Conservation (phyloP, 1,140 invertebrate species). For the Drosophila equinoxialis region DNA sequence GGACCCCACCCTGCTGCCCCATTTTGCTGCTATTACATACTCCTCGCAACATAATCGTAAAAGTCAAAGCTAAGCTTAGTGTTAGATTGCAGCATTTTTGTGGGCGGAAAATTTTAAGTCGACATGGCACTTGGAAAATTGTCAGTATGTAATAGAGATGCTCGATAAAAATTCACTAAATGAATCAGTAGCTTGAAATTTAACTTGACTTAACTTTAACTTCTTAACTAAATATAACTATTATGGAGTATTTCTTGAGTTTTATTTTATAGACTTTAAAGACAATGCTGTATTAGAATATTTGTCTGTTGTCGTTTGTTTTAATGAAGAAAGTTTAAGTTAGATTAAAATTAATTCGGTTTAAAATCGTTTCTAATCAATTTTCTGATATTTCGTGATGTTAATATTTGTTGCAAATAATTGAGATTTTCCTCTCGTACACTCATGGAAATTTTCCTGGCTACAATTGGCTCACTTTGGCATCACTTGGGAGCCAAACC, state of each 20-base stretch:
- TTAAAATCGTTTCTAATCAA: no score
- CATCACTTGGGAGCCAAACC: background rate
- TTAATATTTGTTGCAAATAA: no score
- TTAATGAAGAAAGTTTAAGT: no score
- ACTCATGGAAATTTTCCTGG: background rate
- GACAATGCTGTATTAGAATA: no score
- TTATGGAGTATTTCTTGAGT: no score
- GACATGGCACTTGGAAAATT: slow-evolving; percentile 28
- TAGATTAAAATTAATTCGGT: no score
- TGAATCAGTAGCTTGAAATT: background rate
- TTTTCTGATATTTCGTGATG: no score
- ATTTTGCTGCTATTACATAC: background rate
- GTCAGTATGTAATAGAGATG: background rate
- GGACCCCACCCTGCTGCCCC: background rate
- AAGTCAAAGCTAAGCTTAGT: slow-evolving; percentile 71
- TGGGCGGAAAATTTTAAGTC: slow-evolving; percentile 57
- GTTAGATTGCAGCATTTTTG: slow-evolving; percentile 61
- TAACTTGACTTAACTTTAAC: no score
- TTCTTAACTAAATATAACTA: no score
- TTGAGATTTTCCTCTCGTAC: no score
- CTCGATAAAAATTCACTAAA: slow-evolving; percentile 11
- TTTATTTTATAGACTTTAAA: no score
- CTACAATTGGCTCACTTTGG: background rate
- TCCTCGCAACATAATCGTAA: slow-evolving; percentile 70
- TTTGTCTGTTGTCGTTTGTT: no score